Evolutionary conservation across 2,797 vertebrate genomes (phyloP).

Genomic region (Girardinus metallicus): DNA sequence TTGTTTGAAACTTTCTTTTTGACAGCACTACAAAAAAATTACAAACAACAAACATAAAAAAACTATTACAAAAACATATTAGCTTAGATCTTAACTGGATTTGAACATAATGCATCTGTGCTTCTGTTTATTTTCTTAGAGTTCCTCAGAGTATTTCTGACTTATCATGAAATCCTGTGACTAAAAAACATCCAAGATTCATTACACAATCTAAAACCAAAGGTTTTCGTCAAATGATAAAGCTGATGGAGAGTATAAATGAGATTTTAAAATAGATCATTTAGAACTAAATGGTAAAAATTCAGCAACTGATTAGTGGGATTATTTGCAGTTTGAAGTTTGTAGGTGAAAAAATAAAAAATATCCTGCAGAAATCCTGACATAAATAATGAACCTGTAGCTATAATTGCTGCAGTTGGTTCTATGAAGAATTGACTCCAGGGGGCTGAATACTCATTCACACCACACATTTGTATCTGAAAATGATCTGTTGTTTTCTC

Average conservation of each 20-base stretch:
- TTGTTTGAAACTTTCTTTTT: constrained; percentile 44
- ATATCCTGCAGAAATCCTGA: constrained; percentile 14
- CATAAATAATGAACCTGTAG: constrained; percentile 3
- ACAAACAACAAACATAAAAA: constrained; percentile 32
- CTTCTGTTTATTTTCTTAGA: constrained; percentile 46
- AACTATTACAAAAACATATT: constrained; percentile 23
- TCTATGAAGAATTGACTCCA: neutral
- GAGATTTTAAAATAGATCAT: constrained; percentile 37
- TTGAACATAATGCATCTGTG: constrained; percentile 29
- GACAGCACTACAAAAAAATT: constrained; percentile 22
- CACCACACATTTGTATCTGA: neutral
- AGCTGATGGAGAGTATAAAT: constrained; percentile 14
- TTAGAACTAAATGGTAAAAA: constrained; percentile 40
- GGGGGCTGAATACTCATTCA: too few relatives aligned
- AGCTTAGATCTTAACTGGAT: constrained; percentile 15
- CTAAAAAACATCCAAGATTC: constrained; percentile 37
- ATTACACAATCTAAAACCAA: constrained; percentile 34
- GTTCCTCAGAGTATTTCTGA: constrained; percentile 25
- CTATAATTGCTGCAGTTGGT: neutral
- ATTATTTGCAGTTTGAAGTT: constrained; percentile 11
- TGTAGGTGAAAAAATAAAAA: neutral
- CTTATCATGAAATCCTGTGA: constrained; percentile 47
- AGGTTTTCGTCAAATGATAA: constrained; percentile 29
- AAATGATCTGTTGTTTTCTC: neutral
- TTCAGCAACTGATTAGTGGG: constrained; percentile 31